phyloP scores from a whole-genome alignment of 2,888 invertebrate genomes.

The Hesperia comma region DNA sequence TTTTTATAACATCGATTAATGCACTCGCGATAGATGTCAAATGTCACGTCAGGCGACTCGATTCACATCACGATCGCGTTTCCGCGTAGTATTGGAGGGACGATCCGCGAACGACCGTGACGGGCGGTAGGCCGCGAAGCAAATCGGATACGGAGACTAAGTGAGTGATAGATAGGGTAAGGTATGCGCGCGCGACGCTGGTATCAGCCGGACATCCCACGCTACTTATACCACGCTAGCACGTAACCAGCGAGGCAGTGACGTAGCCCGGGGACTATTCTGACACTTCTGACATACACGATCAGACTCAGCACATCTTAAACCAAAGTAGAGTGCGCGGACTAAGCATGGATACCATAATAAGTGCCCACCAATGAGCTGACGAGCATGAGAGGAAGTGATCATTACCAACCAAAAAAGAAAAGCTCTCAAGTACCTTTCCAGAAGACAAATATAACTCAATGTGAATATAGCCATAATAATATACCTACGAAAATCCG shows the following conservation, averaged over 20 bases:
- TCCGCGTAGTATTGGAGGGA: background rate
- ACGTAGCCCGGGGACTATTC: background rate
- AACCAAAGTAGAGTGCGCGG: no score
- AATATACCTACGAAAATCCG: no score
- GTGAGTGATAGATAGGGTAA: conserved; percentile 5
- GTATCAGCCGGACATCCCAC: background rate
- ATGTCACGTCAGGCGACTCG: background rate
- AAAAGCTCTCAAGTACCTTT: no score
- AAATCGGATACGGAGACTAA: conserved; percentile 6
- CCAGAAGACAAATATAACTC: no score
- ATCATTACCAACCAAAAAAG: no score
- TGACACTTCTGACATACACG: background rate
- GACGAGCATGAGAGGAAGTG: no score
- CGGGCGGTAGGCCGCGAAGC: background rate
- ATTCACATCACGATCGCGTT: background rate
- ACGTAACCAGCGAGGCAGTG: background rate
- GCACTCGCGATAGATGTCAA: background rate
- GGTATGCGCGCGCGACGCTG: conserved; percentile 9
- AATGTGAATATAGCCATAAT: no score
- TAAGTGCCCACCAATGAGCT: no score
- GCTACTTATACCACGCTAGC: background rate
- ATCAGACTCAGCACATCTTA: background rate
- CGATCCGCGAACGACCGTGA: background rate
- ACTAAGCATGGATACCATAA: no score
- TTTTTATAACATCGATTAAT: background rate